These are phyloP conservation scores for Sander vitreus DNA, from an alignment of 2,113 vertebrate genomes.

Conservation along the genomic window DNA sequence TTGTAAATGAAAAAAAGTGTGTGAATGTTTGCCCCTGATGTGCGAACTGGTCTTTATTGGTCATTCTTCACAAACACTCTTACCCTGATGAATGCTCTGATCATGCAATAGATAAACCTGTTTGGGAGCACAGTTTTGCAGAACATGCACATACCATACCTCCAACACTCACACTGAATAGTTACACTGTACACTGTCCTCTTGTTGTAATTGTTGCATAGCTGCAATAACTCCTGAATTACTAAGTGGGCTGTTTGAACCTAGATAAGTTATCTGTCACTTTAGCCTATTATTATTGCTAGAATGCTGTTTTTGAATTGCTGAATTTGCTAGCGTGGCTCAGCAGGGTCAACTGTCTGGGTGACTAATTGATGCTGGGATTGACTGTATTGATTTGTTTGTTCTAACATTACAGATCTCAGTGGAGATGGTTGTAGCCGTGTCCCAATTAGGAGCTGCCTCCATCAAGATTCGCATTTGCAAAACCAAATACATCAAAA, in stretches of 20 bases:
- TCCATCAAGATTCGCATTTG: constrained; percentile 7
- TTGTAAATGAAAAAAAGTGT: background rate
- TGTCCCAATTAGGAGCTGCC: constrained; percentile 15
- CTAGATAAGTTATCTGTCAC: constrained; percentile 22
- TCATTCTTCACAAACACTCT: constrained; percentile 9
- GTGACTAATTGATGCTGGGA: constrained; percentile 56
- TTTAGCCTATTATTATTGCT: constrained; percentile 14
- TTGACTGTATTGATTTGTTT: constrained; percentile 57
- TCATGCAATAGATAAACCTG: background rate
- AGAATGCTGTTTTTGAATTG: constrained; percentile 29
- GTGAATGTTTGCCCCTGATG: background rate
- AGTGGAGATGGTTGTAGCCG: background rate
- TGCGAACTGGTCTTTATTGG: background rate
- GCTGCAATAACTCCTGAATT: constrained; percentile 23
- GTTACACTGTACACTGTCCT: constrained; percentile 8
- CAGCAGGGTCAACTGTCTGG: constrained; percentile 49
- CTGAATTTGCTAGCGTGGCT: constrained; percentile 26
- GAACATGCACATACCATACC: constrained; percentile 7
- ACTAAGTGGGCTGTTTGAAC: constrained; percentile 30
- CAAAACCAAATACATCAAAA: constrained; percentile 47
- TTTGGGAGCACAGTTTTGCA: background rate
- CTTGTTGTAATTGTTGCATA: background rate
- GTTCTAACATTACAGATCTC: constrained; percentile 36
- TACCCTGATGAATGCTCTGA: background rate
- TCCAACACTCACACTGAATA: background rate